phyloP scores from a whole-genome alignment of 2,888 invertebrate genomes.

The Vesta saturnalis region DNA sequence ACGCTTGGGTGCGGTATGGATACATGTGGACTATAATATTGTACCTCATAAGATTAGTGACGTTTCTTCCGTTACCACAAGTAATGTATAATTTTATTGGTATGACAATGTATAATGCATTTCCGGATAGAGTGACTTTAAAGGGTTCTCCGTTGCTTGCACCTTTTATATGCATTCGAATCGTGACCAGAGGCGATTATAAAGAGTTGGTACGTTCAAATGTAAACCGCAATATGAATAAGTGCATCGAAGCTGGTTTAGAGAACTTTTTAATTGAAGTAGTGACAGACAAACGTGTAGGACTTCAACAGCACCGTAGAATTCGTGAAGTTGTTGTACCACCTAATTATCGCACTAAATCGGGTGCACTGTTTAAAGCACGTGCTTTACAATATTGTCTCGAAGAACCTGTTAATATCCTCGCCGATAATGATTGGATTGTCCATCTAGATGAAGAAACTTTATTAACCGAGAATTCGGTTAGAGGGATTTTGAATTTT shows the following conservation, averaged over 20 bases:
- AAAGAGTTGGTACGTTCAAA: conserved; percentile 89
- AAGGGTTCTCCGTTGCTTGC: conserved; percentile 92
- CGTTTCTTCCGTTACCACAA: conserved; percentile 89
- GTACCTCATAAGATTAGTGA: conserved; percentile 81
- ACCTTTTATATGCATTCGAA: conserved; percentile 93
- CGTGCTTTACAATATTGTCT: conserved; percentile 95
- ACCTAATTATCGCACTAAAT: conserved; percentile 84
- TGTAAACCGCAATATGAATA: conserved; percentile 86
- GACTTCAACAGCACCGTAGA: conserved; percentile 79
- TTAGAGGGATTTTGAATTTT: conserved; percentile 92
- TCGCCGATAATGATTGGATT: conserved; percentile 93
- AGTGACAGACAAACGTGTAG: conserved; percentile 89
- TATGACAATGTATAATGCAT: conserved; percentile 90
- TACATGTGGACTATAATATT: conserved; percentile 76
- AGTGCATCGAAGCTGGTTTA: conserved; percentile 87
- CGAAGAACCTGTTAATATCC: conserved; percentile 86
- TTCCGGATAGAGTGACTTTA: conserved; percentile 86
- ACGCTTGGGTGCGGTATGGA: conserved; percentile 88
- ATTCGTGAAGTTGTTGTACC: conserved; percentile 92
- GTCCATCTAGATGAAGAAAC: conserved; percentile 99
- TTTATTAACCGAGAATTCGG: conserved; percentile 89
- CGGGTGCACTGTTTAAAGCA: conserved; percentile 93
- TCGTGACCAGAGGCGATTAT: conserved; percentile 95
- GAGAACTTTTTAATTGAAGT: conserved; percentile 97
- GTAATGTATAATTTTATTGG: conserved; percentile 90